A percentile compares a stretch with the other conserved stretches of the same genome.
Conservation (phyloP, 2,797 vertebrate species). For the Apogon talboti region DNA sequence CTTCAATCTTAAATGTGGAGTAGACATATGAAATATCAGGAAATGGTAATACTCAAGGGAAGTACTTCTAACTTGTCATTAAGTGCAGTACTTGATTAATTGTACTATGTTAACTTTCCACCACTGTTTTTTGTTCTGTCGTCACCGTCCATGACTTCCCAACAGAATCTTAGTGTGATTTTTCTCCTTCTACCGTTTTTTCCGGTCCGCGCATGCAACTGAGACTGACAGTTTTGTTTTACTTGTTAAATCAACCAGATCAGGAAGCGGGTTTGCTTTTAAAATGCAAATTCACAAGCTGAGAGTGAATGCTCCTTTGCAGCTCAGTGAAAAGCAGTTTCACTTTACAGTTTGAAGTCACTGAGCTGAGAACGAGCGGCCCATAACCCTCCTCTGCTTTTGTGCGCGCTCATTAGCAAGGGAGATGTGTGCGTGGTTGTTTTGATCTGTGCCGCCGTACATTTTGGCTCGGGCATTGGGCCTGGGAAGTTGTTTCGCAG, state of each 20-base stretch:
- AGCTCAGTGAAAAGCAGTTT: conserved; percentile 28
- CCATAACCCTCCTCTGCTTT: background rate
- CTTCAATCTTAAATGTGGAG: too few relatives aligned
- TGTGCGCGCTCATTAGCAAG: conserved; percentile 34
- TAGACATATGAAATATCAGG: too few relatives aligned
- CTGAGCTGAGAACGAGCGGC: conserved; percentile 19
- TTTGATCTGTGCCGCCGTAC: conserved; percentile 34
- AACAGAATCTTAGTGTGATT: background rate
- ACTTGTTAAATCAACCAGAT: conserved; percentile 41
- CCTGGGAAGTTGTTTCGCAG: conserved; percentile 50
- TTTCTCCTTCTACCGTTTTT: background rate
- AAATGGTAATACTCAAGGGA: too few relatives aligned
- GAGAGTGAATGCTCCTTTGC: conserved; percentile 12
- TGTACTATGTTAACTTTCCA: background rate
- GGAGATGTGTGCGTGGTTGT: conserved; percentile 18
- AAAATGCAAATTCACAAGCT: conserved; percentile 48
- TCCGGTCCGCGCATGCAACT: conserved; percentile 3
- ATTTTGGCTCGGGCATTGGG: conserved; percentile 21
- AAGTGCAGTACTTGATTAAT: too few relatives aligned
- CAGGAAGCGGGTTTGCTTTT: conserved; percentile 49
- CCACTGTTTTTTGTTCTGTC: background rate
- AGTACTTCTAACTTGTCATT: too few relatives aligned
- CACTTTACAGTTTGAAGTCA: conserved; percentile 36
- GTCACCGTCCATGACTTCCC: background rate
- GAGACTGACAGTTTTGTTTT: conserved; percentile 37